Percentiles rank a stretch among this genome's conserved stretches.
phyloP scores from a whole-genome alignment of 1,140 invertebrate genomes.

The Aphaenogaster ashmeadi region DNA sequence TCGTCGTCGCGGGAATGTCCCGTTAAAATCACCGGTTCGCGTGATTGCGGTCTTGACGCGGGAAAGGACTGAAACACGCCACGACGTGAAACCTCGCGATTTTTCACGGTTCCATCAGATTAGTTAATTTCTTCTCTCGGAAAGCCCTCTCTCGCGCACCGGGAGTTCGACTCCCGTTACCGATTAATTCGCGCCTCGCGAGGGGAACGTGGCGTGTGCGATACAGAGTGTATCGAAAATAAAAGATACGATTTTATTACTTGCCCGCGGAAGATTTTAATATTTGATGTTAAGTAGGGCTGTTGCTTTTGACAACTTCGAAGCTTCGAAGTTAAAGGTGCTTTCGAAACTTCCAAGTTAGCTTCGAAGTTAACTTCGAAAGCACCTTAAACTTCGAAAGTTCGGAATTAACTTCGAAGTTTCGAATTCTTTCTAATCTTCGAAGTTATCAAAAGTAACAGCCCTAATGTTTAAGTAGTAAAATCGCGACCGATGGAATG shows the following conservation, averaged over 20 bases:
- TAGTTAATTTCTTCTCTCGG: constrained; percentile 7
- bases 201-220: not conserved
- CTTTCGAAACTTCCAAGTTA: too few species aligned
- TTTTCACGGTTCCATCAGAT: constrained; percentile 10
- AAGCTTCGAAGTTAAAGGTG: too few species aligned
- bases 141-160: not conserved
- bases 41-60: not conserved
- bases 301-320: too few species aligned
- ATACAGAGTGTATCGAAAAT: constrained; percentile 17
- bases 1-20: not conserved
- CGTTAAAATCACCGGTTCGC: constrained; percentile 42
- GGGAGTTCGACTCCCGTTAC: not conserved
- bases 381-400: too few species aligned
- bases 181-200: constrained; percentile 34
- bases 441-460: too few species aligned
- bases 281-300: not conserved
- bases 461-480: not conserved
- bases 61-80: not conserved
- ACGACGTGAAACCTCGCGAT: constrained; percentile 8
- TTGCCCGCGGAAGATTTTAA: not conserved
- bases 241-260: not conserved
- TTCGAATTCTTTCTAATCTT: too few species aligned
- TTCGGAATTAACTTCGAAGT: too few species aligned
- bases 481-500: not conserved
- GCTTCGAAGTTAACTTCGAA: too few species aligned